These are phyloP conservation scores for Gallinago media DNA, from an alignment of 2,113 vertebrate species.

Conservation along the genomic window DNA sequence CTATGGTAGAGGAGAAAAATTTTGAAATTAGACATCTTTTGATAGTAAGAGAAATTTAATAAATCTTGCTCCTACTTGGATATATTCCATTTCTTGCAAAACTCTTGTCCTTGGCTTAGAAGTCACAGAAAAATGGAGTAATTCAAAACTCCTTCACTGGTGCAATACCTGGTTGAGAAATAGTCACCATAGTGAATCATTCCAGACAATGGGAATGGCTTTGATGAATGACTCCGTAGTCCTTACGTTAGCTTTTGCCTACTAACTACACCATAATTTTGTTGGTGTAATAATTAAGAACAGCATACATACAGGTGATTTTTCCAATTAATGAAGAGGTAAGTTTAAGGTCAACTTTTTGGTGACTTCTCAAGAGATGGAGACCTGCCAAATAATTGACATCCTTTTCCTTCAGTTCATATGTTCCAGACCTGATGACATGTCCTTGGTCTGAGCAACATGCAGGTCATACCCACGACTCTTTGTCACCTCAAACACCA, in stretches of 20 bases:
- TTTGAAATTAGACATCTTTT: neutral
- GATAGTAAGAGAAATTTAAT: neutral
- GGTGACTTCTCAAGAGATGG: neutral
- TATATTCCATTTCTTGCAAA: constrained; percentile 12
- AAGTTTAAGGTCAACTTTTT: neutral
- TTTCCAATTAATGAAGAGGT: neutral
- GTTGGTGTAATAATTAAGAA: neutral
- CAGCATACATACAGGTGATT: neutral
- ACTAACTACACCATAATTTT: neutral
- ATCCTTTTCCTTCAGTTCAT: neutral
- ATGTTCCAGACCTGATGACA: neutral
- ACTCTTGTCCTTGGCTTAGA: neutral
- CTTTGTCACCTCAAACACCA: neutral
- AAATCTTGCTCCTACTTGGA: neutral
- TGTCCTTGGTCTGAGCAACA: neutral
- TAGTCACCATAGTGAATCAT: neutral
- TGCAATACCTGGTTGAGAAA: constrained; percentile 41
- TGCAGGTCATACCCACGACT: neutral
- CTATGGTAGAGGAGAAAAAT: neutral
- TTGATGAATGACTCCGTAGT: neutral
- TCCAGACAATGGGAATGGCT: neutral
- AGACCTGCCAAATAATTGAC: neutral
- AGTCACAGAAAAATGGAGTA: constrained; percentile 5
- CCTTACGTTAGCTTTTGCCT: neutral
- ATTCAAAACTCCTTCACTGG: neutral